Base-by-base conservation (phyloP, 2,113 vertebrate genomes). In the Notarius lentiginosus region DNA sequence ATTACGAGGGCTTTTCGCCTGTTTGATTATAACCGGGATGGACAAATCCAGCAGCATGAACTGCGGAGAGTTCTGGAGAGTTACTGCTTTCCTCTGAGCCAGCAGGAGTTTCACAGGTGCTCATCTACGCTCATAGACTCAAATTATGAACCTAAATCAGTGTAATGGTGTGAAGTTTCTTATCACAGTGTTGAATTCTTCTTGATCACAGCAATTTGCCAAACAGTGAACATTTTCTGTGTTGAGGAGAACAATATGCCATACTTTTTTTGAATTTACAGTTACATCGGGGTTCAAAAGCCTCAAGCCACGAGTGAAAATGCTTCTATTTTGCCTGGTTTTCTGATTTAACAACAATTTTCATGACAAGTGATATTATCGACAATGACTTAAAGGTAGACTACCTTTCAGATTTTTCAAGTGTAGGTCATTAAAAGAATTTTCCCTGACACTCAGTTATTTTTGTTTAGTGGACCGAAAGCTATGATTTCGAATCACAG, bases 1-100 rank as follows among this genome's bases (percentile, higher is more conserved):
- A 20, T 95, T 18, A 70, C 88, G 14, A 93, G 92, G 61, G 92
- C 92, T 77, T 94, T 96, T 77, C 91, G 90, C 27, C 88, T 94
- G 83, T 88, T 95, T 60, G 93, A 93, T 72, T 91, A 91, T n/a
- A 93, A 94, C 88, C n/a, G 0, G 27, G 91, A 88, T 0, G 93
- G 93, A 4, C 88, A 84, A 90, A 89, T 93, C 56, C 88, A 91
- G 72, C 86, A 89, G 0, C 89, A 84, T 0, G 92, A 87, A 66
- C 84, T 95, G 10, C 87, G 90, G 34, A 61, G 92, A 34, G 84
- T 94, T 17, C 91, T 95, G 5, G 89, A 95, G 76, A 90, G 89
- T 65, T 94, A 90, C 90, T 94, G 91, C 73, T 89, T 95, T 86
- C 90, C 77, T 86, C 91, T 94, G 93, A 91, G 84, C 20, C 88